Evolutionary conservation across 1,140 invertebrate species (phyloP), one percentile per base, ranked within the genome.

Genomic region (Ceratina japonica): DNA sequence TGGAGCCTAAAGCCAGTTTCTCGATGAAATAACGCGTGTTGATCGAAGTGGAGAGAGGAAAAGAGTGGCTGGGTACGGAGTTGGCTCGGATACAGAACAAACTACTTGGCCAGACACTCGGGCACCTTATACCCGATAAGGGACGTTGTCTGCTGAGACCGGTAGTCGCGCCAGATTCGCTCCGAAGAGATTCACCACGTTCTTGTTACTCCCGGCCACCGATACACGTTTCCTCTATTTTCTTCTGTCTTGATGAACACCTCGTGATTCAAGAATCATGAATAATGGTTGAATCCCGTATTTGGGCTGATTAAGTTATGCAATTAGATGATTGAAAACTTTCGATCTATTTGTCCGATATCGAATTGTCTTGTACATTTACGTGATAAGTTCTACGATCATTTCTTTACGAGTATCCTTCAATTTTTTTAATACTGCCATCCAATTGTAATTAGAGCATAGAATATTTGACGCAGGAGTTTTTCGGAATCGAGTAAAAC

Each of bases 81-180:
- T 84, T 84, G 83, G 73, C 69, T 65, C 62, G 70, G 44, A 68
- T 85, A 75, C 72, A 73, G 82, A 74, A 79, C 61, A 69, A 58
- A 70, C 73, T 72, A 88, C 79, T 89, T 89, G 88, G 87, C 88
- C 80, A 89, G 88, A 89, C 88, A 86, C 63, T 51, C 82, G 70
- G 87, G 88, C 88, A 81, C 77, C 86, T 62, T 74, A 63, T 77
- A n/a, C 68, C 64, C 75, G 80, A 73, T 78, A 84, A 84, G 71
- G 66, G 75, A 79, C 61, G 61, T 71, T 61, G 66, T 65, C 51
- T 72, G 64, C 59, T 59, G 74, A 85, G 80, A 82, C 81, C 63
- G 20, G 22, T 24, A 73, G 81, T 83, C 78, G 84, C 65, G 81
- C 80, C 78, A 87, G 64, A 52, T 18, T 15, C 24, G 58, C 24